Evolutionary conservation across 2,888 invertebrate species (phyloP), one percentile per base, ranked within the genome.

Genomic region (Scotopteryx bipunctaria): DNA sequence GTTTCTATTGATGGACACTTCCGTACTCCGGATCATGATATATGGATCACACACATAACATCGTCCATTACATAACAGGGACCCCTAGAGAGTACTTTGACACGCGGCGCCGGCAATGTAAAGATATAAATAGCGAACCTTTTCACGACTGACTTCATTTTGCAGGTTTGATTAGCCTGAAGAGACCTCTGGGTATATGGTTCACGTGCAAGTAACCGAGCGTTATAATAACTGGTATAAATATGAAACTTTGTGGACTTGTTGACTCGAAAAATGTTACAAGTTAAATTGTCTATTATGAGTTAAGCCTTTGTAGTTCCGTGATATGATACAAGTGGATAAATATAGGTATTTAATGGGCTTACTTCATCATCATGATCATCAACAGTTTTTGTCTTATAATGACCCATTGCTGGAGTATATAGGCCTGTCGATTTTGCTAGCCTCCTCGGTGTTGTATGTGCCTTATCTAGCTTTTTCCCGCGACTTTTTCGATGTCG

Each of bases 131-230:
- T 46, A 37, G 46, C 13, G 11, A 51, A 29, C 40, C 47, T 36
- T 42, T 48, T 52, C 36, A 46, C 31, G 52, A 32, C 23, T 45
- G 35, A 45, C 51, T 45, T 35, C 9, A 40, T 50, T 50, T 45
- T 45, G 29, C 29, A 21, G 35, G 40, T 40, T 40, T 51, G 29
- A 33, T 50, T 27, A 51, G 15, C 21, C 11, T 23, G 27, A 31
- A 29, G 19, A 15, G 15, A 11, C 35, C 14, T 40, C 14, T 29
- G 14, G 19, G 29, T 14, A 29, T 11, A 19, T 13, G 21, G 6
- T 11, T 1, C 29, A 17, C 17, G 27, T 27, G 9, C 27, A 13
- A 9, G 13, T 36, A 31, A 36, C 19, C 2, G 35, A 14, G 5
- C 31, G 14, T 31, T 11, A n/a, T 29, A 13, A 13, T 25, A 9